Evolutionary conservation across 2,888 invertebrate species (phyloP).

Genomic region (Maniola hyperantus): DNA sequence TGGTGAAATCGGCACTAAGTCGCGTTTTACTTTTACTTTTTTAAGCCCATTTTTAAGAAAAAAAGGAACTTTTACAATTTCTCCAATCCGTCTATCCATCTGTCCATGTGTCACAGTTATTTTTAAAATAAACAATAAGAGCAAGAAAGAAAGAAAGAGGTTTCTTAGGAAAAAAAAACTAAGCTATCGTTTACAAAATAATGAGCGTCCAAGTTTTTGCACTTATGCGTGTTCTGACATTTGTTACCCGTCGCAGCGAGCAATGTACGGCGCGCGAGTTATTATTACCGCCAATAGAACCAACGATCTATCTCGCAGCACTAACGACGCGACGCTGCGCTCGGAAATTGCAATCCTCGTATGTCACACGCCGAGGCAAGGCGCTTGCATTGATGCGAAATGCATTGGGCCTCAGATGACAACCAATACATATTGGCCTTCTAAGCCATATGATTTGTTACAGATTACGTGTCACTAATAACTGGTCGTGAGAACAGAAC

Average conservation of each 20-base stretch:
- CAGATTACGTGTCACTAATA: background rate
- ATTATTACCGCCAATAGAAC: constrained; percentile 49
- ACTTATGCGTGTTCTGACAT: too few species aligned
- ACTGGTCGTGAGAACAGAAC: constrained; percentile 5
- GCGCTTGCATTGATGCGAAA: constrained; percentile 36
- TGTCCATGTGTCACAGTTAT: too few species aligned
- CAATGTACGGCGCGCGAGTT: constrained; percentile 58
- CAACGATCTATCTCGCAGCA: constrained; percentile 46
- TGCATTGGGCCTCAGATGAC: constrained; percentile 9
- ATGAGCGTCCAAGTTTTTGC: too few species aligned
- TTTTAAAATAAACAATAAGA: too few species aligned
- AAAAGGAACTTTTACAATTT: too few species aligned
- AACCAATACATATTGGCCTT: background rate
- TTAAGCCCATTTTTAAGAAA: too few species aligned
- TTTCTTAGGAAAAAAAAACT: too few species aligned
- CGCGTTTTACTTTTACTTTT: too few species aligned
- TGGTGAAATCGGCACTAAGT: too few species aligned
- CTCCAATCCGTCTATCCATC: too few species aligned
- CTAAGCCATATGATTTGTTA: background rate
- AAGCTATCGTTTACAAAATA: too few species aligned
- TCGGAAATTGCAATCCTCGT: constrained; percentile 77
- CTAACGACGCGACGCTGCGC: constrained; percentile 66
- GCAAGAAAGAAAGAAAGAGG: too few species aligned
- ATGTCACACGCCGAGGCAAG: constrained; percentile 66
- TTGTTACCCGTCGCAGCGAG: constrained; percentile 35